phyloP scores from a whole-genome alignment of 23 tunicate genomes.

The Pegea sp. region DNA sequence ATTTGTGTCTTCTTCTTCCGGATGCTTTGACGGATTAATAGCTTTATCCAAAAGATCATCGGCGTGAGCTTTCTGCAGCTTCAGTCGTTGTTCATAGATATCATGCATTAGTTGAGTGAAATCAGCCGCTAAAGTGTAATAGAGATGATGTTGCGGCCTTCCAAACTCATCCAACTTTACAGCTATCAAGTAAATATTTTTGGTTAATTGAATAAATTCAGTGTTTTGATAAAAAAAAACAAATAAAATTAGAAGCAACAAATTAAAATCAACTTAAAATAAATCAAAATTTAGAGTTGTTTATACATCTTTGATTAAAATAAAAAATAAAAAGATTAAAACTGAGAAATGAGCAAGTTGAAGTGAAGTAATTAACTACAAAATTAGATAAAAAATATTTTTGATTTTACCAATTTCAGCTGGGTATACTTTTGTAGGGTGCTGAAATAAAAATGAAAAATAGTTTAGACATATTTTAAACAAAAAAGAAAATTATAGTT shows the following conservation, averaged over 20 bases:
- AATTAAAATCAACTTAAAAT: too few relatives aligned
- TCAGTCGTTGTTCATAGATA: conserved; percentile 4
- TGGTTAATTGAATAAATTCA: too few relatives aligned
- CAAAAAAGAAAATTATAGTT: too few relatives aligned
- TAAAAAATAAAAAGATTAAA: neutral
- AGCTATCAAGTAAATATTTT: too few relatives aligned
- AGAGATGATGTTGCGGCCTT: conserved; percentile 41
- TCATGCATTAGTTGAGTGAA: conserved; percentile 20
- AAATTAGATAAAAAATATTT: too few relatives aligned
- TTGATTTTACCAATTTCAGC: conserved; percentile 17
- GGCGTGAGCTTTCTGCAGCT: conserved; percentile 2
- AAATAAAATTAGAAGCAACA: too few relatives aligned
- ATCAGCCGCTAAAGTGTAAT: conserved; percentile 27
- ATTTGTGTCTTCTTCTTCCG: neutral
- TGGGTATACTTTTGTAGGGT: conserved; percentile 24
- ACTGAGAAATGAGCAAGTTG: conserved; percentile 1
- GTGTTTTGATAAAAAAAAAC: too few relatives aligned
- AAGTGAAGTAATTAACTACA: too few relatives aligned
- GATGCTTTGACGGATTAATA: neutral
- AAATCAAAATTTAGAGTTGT: too few relatives aligned
- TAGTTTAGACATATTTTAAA: too few relatives aligned
- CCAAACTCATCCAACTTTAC: too few relatives aligned
- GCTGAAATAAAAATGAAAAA: conserved; percentile 10
- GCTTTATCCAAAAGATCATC: neutral
- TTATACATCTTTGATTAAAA: neutral